These are phyloP conservation scores for Pyrrhopygopsis socrates DNA, from an alignment of 2,888 invertebrate species.

Conservation along the genomic window DNA sequence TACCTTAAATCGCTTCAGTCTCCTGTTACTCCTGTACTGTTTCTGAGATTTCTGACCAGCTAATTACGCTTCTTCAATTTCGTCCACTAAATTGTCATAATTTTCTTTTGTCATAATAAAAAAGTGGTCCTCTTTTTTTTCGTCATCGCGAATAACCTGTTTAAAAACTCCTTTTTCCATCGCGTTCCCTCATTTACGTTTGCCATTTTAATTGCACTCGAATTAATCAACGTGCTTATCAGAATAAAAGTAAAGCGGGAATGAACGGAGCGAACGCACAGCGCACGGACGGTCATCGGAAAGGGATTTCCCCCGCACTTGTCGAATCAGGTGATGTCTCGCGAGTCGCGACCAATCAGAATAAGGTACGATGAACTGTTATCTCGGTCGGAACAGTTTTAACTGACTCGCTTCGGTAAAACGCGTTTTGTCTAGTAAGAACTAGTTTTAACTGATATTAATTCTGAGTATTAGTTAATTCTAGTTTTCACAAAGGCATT, in stretches of 20 bases:
- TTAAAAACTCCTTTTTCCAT: slow-evolving; percentile 22
- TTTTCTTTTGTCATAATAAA: slow-evolving; percentile 19
- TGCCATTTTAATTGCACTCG: slow-evolving; percentile 15
- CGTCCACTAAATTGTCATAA: slow-evolving; percentile 17
- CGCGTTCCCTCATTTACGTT: slow-evolving; percentile 20
- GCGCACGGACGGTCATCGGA: neutral
- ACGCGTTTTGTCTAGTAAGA: slow-evolving; percentile 1
- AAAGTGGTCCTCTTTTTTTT: slow-evolving; percentile 24
- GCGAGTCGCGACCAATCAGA: neutral
- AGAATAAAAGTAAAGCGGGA: neutral
- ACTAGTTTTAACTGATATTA: slow-evolving; percentile 3
- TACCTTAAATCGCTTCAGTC: slow-evolving; percentile 45
- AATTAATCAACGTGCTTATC: neutral
- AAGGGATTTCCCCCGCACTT: slow-evolving; percentile 8
- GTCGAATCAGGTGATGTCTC: neutral
- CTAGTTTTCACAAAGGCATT: slow-evolving; percentile 11
- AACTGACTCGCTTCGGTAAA: neutral
- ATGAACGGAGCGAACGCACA: slow-evolving; percentile 13
- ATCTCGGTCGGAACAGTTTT: neutral
- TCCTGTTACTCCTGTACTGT: slow-evolving; percentile 38
- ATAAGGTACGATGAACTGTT: neutral
- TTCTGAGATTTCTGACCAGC: slow-evolving; percentile 45
- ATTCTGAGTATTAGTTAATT: slow-evolving; percentile 11
- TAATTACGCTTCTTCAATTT: slow-evolving; percentile 43
- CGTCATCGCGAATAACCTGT: slow-evolving; percentile 26